These are phyloP conservation scores for Galleria mellonella DNA, from an alignment of 1,140 invertebrate genomes.

Conservation along the genomic window DNA sequence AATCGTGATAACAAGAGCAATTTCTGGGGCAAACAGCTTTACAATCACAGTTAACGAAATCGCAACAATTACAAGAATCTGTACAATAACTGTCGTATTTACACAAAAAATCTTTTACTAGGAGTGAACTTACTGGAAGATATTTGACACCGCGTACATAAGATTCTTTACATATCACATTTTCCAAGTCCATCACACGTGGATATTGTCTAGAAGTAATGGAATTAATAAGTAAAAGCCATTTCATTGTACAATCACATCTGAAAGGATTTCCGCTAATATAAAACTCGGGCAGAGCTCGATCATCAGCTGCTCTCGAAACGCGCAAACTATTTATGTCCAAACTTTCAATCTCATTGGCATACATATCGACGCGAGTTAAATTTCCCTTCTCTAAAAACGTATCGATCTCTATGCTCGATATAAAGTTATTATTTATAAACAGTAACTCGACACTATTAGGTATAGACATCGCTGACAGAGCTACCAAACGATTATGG, in stretches of 20 bases:
- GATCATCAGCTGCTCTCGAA: conserved; percentile 75
- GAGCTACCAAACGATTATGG: conserved; percentile 84
- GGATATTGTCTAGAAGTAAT: conserved; percentile 84
- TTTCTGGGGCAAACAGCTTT: conserved; percentile 90
- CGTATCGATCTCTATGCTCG: conserved; percentile 83
- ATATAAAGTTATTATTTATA: conserved; percentile 89
- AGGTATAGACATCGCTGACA: conserved; percentile 82
- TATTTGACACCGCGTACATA: conserved; percentile 83
- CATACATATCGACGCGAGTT: conserved; percentile 87
- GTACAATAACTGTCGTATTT: conserved; percentile 88
- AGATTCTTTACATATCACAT: conserved; percentile 87
- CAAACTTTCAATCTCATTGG: conserved; percentile 86
- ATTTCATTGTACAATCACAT: conserved; percentile 91
- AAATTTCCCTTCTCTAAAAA: conserved; percentile 87
- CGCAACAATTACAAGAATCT: conserved; percentile 89
- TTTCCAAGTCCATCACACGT: conserved; percentile 86
- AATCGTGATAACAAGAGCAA: conserved; percentile 91
- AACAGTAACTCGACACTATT: conserved; percentile 87
- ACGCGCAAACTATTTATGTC: conserved; percentile 86
- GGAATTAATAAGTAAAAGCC: conserved; percentile 88
- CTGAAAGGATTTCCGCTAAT: conserved; percentile 91
- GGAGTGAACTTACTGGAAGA: conserved; percentile 81
- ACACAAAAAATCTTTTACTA: conserved; percentile 87
- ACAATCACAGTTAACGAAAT: conserved; percentile 91
- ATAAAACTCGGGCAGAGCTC: conserved; percentile 87